Conservation (phyloP, 2,888 invertebrate species). For the Anarsia innoxiella region DNA sequence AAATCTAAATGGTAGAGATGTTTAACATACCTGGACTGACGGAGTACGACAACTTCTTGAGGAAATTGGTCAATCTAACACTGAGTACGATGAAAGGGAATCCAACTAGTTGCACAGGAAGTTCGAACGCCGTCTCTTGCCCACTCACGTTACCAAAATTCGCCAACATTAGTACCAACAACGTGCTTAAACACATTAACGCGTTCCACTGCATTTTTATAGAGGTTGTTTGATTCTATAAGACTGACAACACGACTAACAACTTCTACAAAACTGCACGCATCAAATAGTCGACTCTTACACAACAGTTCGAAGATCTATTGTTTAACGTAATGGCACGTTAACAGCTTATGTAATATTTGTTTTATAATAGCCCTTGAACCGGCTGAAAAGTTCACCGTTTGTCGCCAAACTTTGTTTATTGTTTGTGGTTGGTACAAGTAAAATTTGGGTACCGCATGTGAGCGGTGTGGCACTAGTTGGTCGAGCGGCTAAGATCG, state of each 20-base stretch:
- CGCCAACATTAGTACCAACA: constrained; percentile 21
- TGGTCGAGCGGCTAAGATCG: constrained; percentile 31
- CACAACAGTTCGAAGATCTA: constrained; percentile 6
- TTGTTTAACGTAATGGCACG: constrained; percentile 8
- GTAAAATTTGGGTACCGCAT: too few species aligned
- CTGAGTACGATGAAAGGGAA: constrained; percentile 88
- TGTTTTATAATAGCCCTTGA: constrained; percentile 1
- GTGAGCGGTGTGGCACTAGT: constrained; percentile 23
- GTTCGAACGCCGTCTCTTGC: constrained; percentile 77
- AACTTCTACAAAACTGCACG: constrained; percentile 5
- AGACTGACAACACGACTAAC: constrained; percentile 10
- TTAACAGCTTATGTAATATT: constrained; percentile 2
- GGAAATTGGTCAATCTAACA: constrained; percentile 85
- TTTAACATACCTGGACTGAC: constrained; percentile 82
- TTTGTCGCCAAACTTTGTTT: too few species aligned
- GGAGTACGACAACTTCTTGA: constrained; percentile 88
- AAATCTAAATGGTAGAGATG: too few species aligned
- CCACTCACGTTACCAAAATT: constrained; percentile 21
- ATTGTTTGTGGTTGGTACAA: too few species aligned
- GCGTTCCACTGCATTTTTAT: constrained; percentile 18
- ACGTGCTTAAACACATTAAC: constrained; percentile 8
- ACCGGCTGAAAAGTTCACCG: constrained; percentile 1
- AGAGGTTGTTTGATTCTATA: not conserved
- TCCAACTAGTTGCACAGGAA: constrained; percentile 89
- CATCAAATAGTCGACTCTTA: constrained; percentile 15